These are phyloP conservation scores for Muscicapa adusta DNA, from an alignment of 2,113 vertebrate genomes.

Conservation along the genomic window DNA sequence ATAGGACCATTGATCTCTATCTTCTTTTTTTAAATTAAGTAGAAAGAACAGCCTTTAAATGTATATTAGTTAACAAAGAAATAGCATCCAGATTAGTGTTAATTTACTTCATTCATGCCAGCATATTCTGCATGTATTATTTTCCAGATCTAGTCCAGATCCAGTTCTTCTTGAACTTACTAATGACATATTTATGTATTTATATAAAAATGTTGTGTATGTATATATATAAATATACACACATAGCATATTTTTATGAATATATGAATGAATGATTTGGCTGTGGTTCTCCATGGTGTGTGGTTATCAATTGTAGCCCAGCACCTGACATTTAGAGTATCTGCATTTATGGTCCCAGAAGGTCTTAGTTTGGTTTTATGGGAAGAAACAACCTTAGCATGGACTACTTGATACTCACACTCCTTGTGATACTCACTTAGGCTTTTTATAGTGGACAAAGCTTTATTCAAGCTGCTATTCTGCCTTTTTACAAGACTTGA, in stretches of 20 bases:
- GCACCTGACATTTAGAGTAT: not conserved
- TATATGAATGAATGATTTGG: not conserved
- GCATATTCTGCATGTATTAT: not conserved
- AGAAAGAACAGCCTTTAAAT: not conserved
- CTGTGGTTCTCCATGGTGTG: not conserved
- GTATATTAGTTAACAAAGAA: not conserved
- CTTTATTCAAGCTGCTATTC: not conserved
- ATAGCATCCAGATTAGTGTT: not conserved
- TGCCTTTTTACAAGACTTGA: constrained; percentile 1
- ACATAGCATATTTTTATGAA: not conserved
- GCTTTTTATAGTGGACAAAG: not conserved
- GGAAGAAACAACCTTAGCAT: not conserved
- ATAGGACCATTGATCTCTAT: not conserved
- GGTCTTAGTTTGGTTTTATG: not conserved
- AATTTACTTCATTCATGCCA: not conserved
- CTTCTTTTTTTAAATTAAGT: not conserved
- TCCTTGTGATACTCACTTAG: not conserved
- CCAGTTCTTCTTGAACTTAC: not conserved
- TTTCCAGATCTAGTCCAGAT: not conserved
- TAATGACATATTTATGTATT: not conserved
- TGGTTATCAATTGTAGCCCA: not conserved
- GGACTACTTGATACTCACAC: not conserved
- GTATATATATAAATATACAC: not conserved
- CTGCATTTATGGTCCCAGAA: not conserved
- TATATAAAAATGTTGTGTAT: not conserved